A percentile compares a stretch with the other conserved stretches of the same genome.
Conservation (phyloP, 2,113 vertebrate species). For the Strigops habroptila region DNA sequence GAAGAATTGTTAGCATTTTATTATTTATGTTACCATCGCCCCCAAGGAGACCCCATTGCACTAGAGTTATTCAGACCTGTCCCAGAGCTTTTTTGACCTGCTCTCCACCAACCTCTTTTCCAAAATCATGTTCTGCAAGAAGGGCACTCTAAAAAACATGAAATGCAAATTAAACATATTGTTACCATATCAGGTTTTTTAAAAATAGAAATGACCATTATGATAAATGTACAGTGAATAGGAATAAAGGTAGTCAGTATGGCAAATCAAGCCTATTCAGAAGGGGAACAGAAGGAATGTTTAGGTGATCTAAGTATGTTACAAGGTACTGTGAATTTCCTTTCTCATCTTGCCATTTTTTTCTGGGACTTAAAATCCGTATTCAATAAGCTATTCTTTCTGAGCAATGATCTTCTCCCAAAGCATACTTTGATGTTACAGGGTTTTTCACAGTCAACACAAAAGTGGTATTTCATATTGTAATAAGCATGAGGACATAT, state of each 20-base stretch:
- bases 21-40: neutral
- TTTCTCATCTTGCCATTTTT: neutral
- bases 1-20: constrained; percentile 1
- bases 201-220: neutral
- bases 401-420: neutral
- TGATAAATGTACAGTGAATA: neutral
- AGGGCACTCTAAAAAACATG: neutral
- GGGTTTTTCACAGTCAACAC: neutral
- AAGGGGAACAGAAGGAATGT: neutral
- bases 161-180: neutral
- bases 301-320: neutral
- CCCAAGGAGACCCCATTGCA: neutral
- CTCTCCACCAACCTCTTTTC: neutral
- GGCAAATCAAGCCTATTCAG: neutral
- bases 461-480: neutral
- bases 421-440: neutral
- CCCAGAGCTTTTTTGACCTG: neutral
- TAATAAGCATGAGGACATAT: neutral
- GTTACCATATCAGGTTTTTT: neutral
- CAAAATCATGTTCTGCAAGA: neutral
- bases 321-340: neutral
- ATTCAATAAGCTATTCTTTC: neutral
- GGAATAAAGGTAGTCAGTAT: neutral
- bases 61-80: neutral
- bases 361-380: neutral